Evolutionary conservation across 2,888 invertebrate species (phyloP).

Genomic region (Alloplasta piceator): DNA sequence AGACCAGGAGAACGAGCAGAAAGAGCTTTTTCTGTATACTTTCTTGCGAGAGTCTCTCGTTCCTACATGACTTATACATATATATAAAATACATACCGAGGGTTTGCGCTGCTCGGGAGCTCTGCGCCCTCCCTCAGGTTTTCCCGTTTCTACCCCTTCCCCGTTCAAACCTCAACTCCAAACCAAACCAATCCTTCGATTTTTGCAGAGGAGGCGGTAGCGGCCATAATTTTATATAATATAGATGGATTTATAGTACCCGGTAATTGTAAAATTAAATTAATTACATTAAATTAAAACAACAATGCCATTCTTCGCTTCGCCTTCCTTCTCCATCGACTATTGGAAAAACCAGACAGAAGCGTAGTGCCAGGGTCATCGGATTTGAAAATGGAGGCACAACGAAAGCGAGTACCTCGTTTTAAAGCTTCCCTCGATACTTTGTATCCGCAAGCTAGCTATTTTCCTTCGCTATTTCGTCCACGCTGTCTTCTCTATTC

Average conservation of each 20-base stretch:
- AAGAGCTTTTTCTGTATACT: slow-evolving; percentile 9
- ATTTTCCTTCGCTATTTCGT: no score
- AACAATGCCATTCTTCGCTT: not conserved
- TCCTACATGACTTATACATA: not conserved
- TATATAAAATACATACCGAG: not conserved
- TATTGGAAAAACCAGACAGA: slow-evolving; percentile 17
- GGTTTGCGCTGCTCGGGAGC: no score
- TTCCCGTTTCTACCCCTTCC: no score
- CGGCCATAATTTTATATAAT: no score
- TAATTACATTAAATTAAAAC: no score
- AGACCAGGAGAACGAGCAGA: not conserved
- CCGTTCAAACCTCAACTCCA: no score
- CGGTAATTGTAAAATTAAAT: slow-evolving; percentile 79
- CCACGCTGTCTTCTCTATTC: no score
- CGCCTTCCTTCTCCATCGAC: not conserved
- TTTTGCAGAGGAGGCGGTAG: no score
- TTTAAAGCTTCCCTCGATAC: not conserved
- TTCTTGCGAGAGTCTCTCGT: slow-evolving; percentile 20
- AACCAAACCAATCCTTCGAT: no score
- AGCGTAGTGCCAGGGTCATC: slow-evolving; percentile 26
- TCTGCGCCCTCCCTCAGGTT: no score
- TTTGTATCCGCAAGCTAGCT: no score
- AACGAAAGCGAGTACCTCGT: slow-evolving; percentile 45
- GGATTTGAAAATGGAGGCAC: slow-evolving; percentile 47
- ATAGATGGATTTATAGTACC: not conserved